Evolutionary conservation across 2,797 vertebrate species (phyloP), one percentile per base, ranked within the genome.

Genomic region (Prunella strophiata): DNA sequence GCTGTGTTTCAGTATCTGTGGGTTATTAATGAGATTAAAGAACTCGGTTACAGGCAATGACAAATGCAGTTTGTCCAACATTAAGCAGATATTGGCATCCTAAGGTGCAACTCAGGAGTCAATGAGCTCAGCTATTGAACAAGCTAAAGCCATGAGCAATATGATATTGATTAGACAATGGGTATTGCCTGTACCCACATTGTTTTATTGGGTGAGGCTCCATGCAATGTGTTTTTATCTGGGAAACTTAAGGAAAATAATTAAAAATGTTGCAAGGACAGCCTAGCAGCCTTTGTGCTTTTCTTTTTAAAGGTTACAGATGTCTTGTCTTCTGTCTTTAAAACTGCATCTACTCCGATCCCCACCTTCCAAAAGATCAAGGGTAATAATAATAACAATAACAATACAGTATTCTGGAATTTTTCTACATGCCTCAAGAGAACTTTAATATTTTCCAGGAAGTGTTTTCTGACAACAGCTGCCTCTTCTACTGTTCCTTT

Each of bases 61-160:
- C 94, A 95, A 96, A 95, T 93, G 90, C 34, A 85, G 91, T 91
- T 97, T 97, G 96, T 97, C 94, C 96, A 94, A 97, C 88, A 67
- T 81, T 71, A 96, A 96, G 95, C 94, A 97, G 97, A 95, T 97
- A 97, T 97, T 97, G 97, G 96, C 97, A 96, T 96, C 96, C 91
- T 74, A 88, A 93, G 93, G 93, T 95, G 92, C 93, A 89, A 62
- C 94, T 97, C 91, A 66, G 85, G 95, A 96, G 91, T 74, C 91
- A 16, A 83, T 93, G 95, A 97, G 95, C 95, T 94, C 96, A 97
- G 93, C 94, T 97, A 97, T 97, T 91, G 97, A 97, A 94, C 92
- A 75, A 85, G 72, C 92, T 92, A 74, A 95, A 95, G 96, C 97
- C 96, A 95, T 83, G 93, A 98, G 97, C 97, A 97, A 96, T 97